Base-by-base conservation (phyloP, 37 sponge, comb jelly and placozoan genomes). In the Corticium candelabrum region DNA sequence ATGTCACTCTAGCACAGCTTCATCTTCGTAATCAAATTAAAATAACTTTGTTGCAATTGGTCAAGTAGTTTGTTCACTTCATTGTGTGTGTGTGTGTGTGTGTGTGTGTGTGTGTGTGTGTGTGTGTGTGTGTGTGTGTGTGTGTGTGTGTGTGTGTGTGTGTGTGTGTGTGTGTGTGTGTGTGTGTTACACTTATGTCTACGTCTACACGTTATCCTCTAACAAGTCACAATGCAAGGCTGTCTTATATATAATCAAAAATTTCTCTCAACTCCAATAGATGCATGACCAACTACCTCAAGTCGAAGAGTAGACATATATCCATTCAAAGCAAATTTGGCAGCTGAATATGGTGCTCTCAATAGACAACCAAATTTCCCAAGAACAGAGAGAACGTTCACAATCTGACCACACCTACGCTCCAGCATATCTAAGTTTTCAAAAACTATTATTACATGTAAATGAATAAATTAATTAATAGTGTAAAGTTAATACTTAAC, bases 291-390 rank as follows among this genome's bases (percentile, higher is more conserved):
- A 2, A 56, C 33, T 37, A 89, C 81, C 86, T 89, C 90, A 38
- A 36, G 3, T 30, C 84, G 39, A 3, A 89, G 33, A 1, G 72
- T 40, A 30, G 83, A 81, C 77, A 85, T 82, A 21, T 85, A 37
- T 0, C 83, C 89, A 78, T 78, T 80, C 3, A 89, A 74, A 11
- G 76, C 90, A 80, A 78, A 81, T 68, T 88, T 88, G 39, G 89
- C 34, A 21, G 85, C 74, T 31, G 68, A 68, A 39, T 89, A 89
- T 35, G 77, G 41, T n/a, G 84, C 37, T 5, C 79, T 40, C 21
- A 40, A 27, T 32, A 77, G 80, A 38, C 38, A 29, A 3, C 79
- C 79, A 1, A 78, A 31, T 34, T 77, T 86, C 4, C 90, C 90
- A 29, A 39, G 32, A 36, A 89, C 38, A 33, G 90, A 89, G 1